Evolutionary conservation across 2,888 invertebrate genomes (phyloP).

Genomic region (Strigamia transsilvanica): DNA sequence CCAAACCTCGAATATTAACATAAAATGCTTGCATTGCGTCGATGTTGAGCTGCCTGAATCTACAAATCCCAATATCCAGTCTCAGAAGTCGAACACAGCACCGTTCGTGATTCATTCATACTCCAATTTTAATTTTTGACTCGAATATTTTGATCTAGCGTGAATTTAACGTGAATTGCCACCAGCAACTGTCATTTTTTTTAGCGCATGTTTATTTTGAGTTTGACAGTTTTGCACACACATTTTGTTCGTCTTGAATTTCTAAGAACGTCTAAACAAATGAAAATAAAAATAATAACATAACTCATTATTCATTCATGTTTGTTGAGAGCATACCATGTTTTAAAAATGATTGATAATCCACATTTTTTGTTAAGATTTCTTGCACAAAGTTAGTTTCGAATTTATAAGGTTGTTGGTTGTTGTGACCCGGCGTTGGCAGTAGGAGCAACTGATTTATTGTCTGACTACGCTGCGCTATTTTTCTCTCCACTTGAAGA

Average conservation of each 20-base stretch:
- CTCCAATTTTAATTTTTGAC: too few species aligned
- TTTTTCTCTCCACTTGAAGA: neutral
- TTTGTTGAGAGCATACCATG: neutral
- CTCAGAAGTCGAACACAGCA: too few species aligned
- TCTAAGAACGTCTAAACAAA: neutral
- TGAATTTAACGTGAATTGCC: too few species aligned
- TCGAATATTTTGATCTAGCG: too few species aligned
- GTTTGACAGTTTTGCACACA: too few species aligned
- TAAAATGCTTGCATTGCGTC: too few species aligned
- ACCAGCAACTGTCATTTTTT: too few species aligned
- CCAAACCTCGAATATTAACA: too few species aligned
- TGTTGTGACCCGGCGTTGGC: slow-evolving; percentile 7
- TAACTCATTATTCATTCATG: neutral
- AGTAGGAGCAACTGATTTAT: slow-evolving; percentile 33
- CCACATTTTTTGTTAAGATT: neutral
- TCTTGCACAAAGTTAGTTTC: neutral
- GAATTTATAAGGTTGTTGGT: slow-evolving; percentile 36
- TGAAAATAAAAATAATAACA: neutral
- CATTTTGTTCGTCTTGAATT: neutral
- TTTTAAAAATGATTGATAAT: slow-evolving; percentile 25
- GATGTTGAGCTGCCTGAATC: too few species aligned
- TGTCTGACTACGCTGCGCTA: slow-evolving; percentile 7
- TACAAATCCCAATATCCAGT: too few species aligned
- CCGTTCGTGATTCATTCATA: too few species aligned
- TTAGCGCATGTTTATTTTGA: too few species aligned